Percentiles rank a stretch among this genome's conserved stretches.
These are phyloP conservation scores for Sebastes nivosus DNA, from an alignment of 2,797 vertebrate genomes.

Conservation along the genomic window DNA sequence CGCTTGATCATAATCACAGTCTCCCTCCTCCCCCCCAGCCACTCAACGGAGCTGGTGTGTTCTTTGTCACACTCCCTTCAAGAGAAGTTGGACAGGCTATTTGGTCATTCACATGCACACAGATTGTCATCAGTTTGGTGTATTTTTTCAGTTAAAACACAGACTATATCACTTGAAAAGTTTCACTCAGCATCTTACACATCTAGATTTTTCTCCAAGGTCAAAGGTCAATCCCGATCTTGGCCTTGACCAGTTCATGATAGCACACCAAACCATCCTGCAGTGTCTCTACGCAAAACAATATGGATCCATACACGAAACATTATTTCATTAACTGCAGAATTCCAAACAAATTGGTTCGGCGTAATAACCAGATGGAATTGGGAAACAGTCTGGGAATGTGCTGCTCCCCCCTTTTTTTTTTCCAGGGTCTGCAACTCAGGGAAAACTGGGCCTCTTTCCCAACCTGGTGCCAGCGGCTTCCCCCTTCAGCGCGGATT, in stretches of 20 bases:
- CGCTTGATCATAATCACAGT: constrained; percentile 71
- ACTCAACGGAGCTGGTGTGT: constrained; percentile 41
- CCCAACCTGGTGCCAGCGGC: constrained; percentile 60
- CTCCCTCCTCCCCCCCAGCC: neutral
- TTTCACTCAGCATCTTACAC: constrained; percentile 4
- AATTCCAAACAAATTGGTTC: constrained; percentile 77
- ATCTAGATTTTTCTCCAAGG: constrained; percentile 4
- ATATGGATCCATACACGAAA: constrained; percentile 55
- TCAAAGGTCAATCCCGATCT: constrained; percentile 37
- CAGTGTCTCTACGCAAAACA: constrained; percentile 42
- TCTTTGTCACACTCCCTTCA: constrained; percentile 60
- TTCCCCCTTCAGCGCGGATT: constrained; percentile 31
- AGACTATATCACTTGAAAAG: neutral
- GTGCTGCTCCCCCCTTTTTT: constrained; percentile 36
- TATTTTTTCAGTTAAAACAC: neutral
- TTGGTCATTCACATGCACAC: constrained; percentile 26
- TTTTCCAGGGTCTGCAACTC: constrained; percentile 57
- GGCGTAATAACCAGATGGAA: constrained; percentile 75
- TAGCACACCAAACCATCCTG: constrained; percentile 19
- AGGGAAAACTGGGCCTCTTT: constrained; percentile 65
- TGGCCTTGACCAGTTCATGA: neutral
- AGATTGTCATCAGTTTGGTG: neutral
- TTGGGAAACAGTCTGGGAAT: constrained; percentile 78
- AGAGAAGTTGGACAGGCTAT: constrained; percentile 49
- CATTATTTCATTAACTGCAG: constrained; percentile 70